Base-by-base conservation (phyloP, 2,113 vertebrate species). In the Rhinichthys klamathensis region DNA sequence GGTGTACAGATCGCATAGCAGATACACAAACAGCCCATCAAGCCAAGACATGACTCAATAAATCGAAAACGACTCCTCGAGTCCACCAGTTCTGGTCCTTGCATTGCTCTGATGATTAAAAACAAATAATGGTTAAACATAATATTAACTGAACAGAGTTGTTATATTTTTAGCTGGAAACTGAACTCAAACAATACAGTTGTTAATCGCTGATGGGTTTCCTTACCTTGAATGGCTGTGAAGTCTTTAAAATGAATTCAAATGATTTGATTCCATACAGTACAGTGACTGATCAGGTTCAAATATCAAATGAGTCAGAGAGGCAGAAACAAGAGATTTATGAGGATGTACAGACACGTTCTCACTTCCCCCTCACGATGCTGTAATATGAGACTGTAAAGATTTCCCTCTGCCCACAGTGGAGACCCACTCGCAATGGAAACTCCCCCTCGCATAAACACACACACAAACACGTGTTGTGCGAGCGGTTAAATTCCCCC, bases 1-100 rank as follows among this genome's bases (percentile, higher is more conserved):
- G 94, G 92, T 2, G 91, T 92, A 88, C 91, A 95, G 38, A 95
- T 93, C 0, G 95, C 91, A 0, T 92, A 95, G 76, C 83, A 83
- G 80, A 95, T 89, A 73, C 88, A 93, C 63, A 94, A 69, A 84
- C 94, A 94, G 11, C 95, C 95, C 10, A 56, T 54, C 32, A 95
- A 75, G 2, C 94, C 95, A 81, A 94, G 56, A 74, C 90, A 90
- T 6, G 90, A 93, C 85, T 95, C 92, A 25, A 77, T 80, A 44
- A 94, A 90, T 75, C 94, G 91, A 87, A 94, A 96, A 69, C 93
- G 93, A 86, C 91, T 87, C 30, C 73, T 88, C 4, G 86, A 58
- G 87, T 93, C 89, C 0, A 51, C 87, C 51, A 93, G 65, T 58
- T 94, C 91, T 44, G 87, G 58, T 56, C 86, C 81, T 63, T 81